A percentile compares a stretch with the other conserved stretches of the same genome.
Conservation (phyloP, 2,113 vertebrate genomes). For the Alexandromys fortis region DNA sequence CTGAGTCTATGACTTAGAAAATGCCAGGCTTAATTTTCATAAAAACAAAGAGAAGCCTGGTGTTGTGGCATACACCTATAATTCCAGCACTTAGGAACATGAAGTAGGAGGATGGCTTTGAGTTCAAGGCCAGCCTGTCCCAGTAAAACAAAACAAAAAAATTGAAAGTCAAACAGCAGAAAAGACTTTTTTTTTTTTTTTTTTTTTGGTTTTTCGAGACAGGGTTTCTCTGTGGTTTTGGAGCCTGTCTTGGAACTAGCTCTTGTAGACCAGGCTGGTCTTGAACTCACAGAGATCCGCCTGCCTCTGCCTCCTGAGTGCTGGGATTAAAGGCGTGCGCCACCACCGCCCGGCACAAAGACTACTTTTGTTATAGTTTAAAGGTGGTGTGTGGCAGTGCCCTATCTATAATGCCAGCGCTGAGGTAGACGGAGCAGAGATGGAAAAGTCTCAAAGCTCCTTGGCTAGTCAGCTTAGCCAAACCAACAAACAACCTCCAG, state of each 20-base stretch:
- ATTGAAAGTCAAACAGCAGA: background rate
- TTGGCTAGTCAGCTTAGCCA: background rate
- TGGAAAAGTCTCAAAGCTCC: background rate
- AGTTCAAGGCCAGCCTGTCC: background rate
- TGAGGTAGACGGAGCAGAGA: background rate
- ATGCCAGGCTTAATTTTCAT: background rate
- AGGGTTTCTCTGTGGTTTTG: too few species aligned
- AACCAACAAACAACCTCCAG: too few species aligned
- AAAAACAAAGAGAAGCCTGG: too few species aligned
- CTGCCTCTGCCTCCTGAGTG: too few species aligned
- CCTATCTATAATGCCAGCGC: background rate
- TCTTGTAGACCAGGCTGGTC: too few species aligned
- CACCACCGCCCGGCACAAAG: too few species aligned
- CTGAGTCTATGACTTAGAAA: accelerated
- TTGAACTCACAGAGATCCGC: too few species aligned
- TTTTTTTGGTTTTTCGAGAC: too few species aligned
- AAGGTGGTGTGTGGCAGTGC: background rate
- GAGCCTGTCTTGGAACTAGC: too few species aligned
- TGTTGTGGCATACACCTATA: background rate
- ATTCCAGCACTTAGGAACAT: background rate
- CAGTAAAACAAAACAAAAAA: background rate
- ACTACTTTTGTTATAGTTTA: background rate
- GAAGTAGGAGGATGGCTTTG: background rate
- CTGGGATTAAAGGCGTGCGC: too few species aligned
- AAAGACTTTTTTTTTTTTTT: background rate